Evolutionary conservation across 2,113 vertebrate genomes (phyloP), one percentile per base, ranked within the genome.

Genomic region (Xenopus borealis): DNA sequence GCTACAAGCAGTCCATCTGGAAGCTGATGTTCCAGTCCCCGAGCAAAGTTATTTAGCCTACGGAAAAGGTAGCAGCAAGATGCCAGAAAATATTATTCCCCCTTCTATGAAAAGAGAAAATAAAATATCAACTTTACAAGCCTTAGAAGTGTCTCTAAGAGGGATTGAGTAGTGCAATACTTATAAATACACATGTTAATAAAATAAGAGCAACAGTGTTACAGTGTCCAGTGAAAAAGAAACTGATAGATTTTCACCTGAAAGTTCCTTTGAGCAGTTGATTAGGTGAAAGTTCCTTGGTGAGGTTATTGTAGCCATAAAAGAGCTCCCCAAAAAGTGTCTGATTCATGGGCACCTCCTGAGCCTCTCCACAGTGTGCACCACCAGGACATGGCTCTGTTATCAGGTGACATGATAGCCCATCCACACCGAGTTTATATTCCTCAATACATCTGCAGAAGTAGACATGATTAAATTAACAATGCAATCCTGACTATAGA

Each of bases 31-130:
- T 97, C 95, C 79, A 98, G 91, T 78, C 96, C 95, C n/a, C 95
- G 89, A 78, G 94, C 96, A 89, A 97, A 97, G 86, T 98, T 99
- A 89, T 95, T 98, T 89, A 95, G 96, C 83, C 97, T 99, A 83
- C 45, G 89, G 80, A 16, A n/a, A 44, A 62, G 17, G 2, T 57
- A 19, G 14, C 18, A 55, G 33, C 33, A 40, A 55, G 14, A 55
- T 9, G 17, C 14, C 53, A 55, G 14, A 55, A 55, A 55, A 55
- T 12, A 50, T 50, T 50, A 50, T 50, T 50, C 10, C 33, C 14
- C 14, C 47, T 50, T 2, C 2, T 50, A 2, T 50, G 14, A 5
- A 50, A 50, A 50, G 47, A 12, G 1, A 50, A 50, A 50, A 50
- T 10, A 50, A 50, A 50, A 50, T n/a, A n/a, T 47, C 12, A 50